Evolutionary conservation across 2,797 vertebrate genomes (phyloP).

Genomic region (Carcharodon carcharias): DNA sequence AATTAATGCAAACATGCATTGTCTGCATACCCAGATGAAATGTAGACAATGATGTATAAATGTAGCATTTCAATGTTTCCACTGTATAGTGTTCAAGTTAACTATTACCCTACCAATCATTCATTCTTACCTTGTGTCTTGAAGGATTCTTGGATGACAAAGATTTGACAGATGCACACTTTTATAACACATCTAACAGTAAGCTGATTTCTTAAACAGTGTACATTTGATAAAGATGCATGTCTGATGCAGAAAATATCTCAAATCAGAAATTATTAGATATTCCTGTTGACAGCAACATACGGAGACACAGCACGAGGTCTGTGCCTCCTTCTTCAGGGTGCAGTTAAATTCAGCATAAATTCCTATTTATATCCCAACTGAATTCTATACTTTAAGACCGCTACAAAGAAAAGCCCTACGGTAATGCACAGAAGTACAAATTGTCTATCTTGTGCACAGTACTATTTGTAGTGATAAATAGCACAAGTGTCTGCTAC

Average conservation of each 20-base stretch:
- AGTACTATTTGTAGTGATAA: not conserved
- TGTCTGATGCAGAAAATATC: not conserved
- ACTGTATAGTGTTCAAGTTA: not conserved
- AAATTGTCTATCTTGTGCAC: not conserved
- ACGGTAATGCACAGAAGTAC: not conserved
- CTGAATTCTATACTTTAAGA: not conserved
- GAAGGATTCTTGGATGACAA: not conserved
- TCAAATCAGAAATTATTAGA: not conserved
- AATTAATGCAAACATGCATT: not conserved
- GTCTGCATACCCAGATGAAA: not conserved
- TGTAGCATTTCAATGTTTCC: not conserved
- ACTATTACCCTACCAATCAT: not conserved
- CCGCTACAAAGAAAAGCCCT: not conserved
- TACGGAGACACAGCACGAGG: not conserved
- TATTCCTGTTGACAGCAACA: constrained; percentile 2
- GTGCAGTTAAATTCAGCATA: not conserved
- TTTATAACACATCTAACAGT: not conserved
- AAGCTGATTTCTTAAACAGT: not conserved
- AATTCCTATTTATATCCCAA: not conserved
- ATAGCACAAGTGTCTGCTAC: not conserved
- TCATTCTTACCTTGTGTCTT: not conserved
- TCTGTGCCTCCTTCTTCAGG: not conserved
- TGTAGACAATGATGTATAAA: not conserved
- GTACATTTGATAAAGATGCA: not conserved
- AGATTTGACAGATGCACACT: not conserved